phyloP scores from a whole-genome alignment of 2,113 vertebrate genomes.

The Athene cunicularia region DNA sequence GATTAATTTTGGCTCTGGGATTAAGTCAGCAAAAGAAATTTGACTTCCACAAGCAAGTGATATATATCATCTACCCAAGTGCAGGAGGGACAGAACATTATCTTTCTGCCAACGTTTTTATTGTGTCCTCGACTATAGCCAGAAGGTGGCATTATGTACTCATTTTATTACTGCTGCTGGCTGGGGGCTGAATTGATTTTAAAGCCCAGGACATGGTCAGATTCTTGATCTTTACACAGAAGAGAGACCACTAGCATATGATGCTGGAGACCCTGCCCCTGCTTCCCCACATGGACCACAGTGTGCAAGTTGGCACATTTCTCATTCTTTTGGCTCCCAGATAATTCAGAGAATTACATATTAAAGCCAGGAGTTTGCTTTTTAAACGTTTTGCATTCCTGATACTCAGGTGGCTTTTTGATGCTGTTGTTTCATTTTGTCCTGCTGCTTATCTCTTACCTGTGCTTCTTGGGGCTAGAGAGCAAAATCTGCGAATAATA shows the following conservation, averaged over 20 bases:
- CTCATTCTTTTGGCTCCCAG: neutral
- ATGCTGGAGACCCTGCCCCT: neutral
- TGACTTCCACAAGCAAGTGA: conserved; percentile 63
- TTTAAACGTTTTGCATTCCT: neutral
- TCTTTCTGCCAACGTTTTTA: neutral
- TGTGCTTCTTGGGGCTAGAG: neutral
- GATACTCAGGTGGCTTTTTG: neutral
- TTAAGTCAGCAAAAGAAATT: conserved; percentile 76
- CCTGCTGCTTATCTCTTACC: neutral
- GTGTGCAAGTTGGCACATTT: neutral
- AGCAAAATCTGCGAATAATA: neutral
- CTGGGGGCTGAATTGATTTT: neutral
- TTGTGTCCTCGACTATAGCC: conserved; percentile 2
- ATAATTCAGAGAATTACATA: neutral
- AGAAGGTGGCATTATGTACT: conserved; percentile 69
- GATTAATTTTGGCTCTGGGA: conserved; percentile 75
- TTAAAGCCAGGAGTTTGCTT: neutral
- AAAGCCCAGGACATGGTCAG: neutral
- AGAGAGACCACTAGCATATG: neutral
- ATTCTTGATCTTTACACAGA: neutral
- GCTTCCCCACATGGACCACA: neutral
- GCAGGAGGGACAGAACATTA: neutral
- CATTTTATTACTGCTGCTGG: conserved; percentile 7
- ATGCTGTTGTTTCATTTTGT: neutral
- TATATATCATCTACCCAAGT: conserved; percentile 53